phyloP scores from a whole-genome alignment of 2,888 invertebrate genomes.

The Drosophila kanekoi region DNA sequence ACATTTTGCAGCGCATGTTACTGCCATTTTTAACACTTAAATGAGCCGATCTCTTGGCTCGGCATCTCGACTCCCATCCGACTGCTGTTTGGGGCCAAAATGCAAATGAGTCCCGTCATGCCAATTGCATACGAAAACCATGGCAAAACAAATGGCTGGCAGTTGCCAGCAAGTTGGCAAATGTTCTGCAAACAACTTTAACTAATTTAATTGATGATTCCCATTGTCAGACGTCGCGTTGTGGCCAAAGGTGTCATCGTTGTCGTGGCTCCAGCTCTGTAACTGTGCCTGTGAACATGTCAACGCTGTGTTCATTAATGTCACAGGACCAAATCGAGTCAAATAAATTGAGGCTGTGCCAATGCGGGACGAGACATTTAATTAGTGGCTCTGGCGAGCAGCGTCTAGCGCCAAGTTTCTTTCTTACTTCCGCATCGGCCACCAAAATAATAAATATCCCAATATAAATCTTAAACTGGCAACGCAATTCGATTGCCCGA shows the following conservation, averaged over 20 bases:
- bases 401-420: slow-evolving; percentile 18
- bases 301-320: slow-evolving; percentile 78
- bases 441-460: slow-evolving; percentile 38
- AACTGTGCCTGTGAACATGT: slow-evolving; percentile 62
- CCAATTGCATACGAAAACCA: slow-evolving; percentile 61
- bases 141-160: slow-evolving; percentile 32
- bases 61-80: slow-evolving; percentile 19
- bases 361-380: slow-evolving; percentile 58
- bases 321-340: slow-evolving; percentile 67
- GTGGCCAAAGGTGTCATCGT: slow-evolving; percentile 77
- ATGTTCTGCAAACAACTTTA: slow-evolving; percentile 75
- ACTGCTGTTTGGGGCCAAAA: slow-evolving; percentile 51
- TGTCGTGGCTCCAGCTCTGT: slow-evolving; percentile 52
- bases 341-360: slow-evolving; percentile 68
- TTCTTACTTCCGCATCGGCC: slow-evolving; percentile 69
- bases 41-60: slow-evolving; percentile 58
- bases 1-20: slow-evolving; percentile 75
- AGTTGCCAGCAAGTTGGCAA: slow-evolving; percentile 37
- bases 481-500: slow-evolving; percentile 76
- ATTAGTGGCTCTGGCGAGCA: slow-evolving; percentile 46
- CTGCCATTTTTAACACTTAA: slow-evolving; percentile 81
- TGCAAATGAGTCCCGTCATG: slow-evolving; percentile 73
- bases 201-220: slow-evolving; percentile 79
- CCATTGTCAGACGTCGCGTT: slow-evolving; percentile 67
- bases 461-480: slow-evolving; percentile 69